phyloP scores from a whole-genome alignment of 1,140 invertebrate genomes.

The Drosophila triauraria region DNA sequence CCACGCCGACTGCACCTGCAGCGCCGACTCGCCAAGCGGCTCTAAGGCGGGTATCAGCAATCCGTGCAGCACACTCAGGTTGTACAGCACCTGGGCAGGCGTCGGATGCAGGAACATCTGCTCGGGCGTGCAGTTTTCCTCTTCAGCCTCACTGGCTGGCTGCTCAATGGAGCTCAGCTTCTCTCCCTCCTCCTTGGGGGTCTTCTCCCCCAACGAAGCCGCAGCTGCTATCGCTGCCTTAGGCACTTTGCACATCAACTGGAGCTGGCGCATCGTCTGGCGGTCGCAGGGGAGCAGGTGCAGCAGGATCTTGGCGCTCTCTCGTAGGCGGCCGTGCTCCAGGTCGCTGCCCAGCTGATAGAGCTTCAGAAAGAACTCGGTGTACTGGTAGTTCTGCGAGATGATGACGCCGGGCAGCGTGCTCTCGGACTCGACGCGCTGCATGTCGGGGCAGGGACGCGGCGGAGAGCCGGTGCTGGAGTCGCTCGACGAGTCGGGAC shows the following conservation, averaged over 20 bases:
- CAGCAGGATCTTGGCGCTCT: conserved; percentile 94
- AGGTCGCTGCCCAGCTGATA: conserved; percentile 94
- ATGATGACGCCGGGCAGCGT: conserved; percentile 95
- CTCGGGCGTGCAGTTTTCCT: conserved; percentile 87
- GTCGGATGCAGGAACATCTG: conserved; percentile 90
- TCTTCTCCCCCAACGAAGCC: conserved; percentile 35
- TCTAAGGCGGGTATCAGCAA: conserved; percentile 96
- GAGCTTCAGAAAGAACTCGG: conserved; percentile 95
- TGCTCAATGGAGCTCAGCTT: conserved; percentile 39
- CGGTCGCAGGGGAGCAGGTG: conserved; percentile 95
- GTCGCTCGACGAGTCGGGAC: conserved; percentile 89
- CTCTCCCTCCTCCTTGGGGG: conserved; percentile 52
- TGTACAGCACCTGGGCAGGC: conserved; percentile 92
- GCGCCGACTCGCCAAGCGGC: conserved; percentile 92
- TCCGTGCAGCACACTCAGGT: conserved; percentile 93
- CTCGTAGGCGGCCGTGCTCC: conserved; percentile 91
- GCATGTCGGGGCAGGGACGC: conserved; percentile 90
- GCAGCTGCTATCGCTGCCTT: conserved; percentile 25
- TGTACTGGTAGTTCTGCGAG: conserved; percentile 92
- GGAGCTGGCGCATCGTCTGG: conserved; percentile 89
- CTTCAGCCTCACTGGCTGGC: conserved; percentile 15
- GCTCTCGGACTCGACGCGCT: conserved; percentile 91
- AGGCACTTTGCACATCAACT: conserved; percentile 86
- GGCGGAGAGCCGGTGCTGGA: conserved; percentile 90
- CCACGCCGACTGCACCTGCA: conserved; percentile 95